Evolutionary conservation across 2,113 vertebrate genomes (phyloP).

Genomic region (Pithys albifrons): DNA sequence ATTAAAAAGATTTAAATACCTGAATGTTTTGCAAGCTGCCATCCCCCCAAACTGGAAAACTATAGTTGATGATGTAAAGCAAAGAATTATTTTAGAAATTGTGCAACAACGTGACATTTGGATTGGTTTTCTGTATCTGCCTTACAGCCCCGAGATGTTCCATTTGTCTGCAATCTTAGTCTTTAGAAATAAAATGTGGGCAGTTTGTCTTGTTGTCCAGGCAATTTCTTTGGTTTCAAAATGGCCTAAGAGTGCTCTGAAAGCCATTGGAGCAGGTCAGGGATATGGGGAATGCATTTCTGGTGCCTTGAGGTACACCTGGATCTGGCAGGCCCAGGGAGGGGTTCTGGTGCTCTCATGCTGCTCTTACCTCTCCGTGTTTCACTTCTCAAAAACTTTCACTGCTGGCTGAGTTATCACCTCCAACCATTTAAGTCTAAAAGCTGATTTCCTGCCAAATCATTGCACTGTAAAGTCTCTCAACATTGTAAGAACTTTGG

Average conservation of each 20-base stretch:
- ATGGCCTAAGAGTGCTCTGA: not conserved
- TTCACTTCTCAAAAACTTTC: not conserved
- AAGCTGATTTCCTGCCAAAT: not conserved
- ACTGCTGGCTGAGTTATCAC: not conserved
- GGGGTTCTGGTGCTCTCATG: not conserved
- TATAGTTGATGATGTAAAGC: not conserved
- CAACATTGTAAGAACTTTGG: not conserved
- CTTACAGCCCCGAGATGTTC: fast-evolving
- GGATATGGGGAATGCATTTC: fast-evolving
- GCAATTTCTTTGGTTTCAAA: not conserved
- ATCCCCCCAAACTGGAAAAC: not conserved
- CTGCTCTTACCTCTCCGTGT: not conserved
- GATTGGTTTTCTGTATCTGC: not conserved
- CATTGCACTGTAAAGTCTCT: not conserved
- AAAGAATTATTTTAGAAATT: not conserved
- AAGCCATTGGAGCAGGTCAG: not conserved
- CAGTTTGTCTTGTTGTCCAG: not conserved
- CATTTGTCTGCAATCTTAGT: not conserved
- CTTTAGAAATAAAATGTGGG: not conserved
- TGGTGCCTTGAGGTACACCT: not conserved
- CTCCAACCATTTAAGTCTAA: not conserved
- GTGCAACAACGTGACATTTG: not conserved
- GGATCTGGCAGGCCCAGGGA: not conserved
- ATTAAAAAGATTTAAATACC: not conserved
- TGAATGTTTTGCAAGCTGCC: not conserved